Evolutionary conservation across 2,888 invertebrate species (phyloP).

Genomic region (Smittia sp.): DNA sequence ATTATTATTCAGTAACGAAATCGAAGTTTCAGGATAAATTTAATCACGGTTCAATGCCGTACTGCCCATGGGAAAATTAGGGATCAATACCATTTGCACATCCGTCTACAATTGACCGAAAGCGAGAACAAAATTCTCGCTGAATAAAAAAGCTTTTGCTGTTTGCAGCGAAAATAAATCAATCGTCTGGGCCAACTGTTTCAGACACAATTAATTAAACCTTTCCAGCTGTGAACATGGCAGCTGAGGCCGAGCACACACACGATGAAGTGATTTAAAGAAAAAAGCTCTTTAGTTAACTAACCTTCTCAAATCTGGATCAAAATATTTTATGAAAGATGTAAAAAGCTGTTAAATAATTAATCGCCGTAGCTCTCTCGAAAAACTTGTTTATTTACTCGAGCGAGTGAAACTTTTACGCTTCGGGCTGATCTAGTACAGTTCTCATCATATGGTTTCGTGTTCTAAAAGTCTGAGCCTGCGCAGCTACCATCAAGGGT

Average conservation of each 20-base stretch:
- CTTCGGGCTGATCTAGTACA: background rate
- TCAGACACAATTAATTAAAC: constrained; percentile 39
- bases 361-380: no score
- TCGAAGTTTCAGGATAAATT: constrained; percentile 8
- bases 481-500: background rate
- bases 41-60: constrained; percentile 34
- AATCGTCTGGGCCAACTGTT: constrained; percentile 37
- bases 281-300: no score
- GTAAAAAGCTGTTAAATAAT: no score
- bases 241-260: no score
- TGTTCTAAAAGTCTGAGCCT: background rate
- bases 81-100: constrained; percentile 36
- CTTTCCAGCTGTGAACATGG: background rate
- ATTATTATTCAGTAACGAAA: background rate
- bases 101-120: background rate
- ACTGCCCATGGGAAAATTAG: constrained; percentile 32
- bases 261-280: no score
- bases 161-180: constrained; percentile 20
- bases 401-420: background rate
- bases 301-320: no score
- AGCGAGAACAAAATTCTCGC: background rate
- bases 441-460: background rate
- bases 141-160: background rate
- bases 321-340: no score
- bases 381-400: no score